A percentile compares a stretch with the other conserved stretches of the same genome.
Conservation (phyloP, 2,113 vertebrate species). For the Noctilio leporinus region DNA sequence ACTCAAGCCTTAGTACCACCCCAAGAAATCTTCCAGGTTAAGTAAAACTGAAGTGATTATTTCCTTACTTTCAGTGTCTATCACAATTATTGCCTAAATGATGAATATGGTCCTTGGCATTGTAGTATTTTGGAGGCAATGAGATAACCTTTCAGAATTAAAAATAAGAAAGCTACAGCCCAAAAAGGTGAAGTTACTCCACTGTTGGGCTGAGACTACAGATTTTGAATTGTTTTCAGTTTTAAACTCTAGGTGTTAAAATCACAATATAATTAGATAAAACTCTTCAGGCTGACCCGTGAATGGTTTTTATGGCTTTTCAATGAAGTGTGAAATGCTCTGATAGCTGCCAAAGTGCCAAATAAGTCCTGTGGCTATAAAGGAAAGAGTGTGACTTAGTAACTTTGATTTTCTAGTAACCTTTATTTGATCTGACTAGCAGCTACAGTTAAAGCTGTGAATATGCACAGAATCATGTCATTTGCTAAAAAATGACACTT, state of each 20-base stretch:
- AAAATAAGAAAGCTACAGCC: conserved; percentile 21
- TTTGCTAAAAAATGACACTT: too few species aligned
- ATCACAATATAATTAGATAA: not conserved
- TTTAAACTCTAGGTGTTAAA: conserved; percentile 24
- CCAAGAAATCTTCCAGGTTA: not conserved
- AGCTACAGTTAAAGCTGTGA: not conserved
- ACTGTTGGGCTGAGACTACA: not conserved
- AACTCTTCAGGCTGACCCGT: not conserved
- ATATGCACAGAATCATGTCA: not conserved
- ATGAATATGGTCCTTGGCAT: not conserved
- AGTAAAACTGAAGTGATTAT: not conserved
- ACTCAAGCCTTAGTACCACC: not conserved
- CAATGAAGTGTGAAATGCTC: conserved; percentile 12
- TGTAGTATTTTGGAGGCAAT: not conserved
- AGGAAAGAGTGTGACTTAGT: not conserved
- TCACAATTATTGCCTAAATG: not conserved
- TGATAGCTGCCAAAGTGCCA: not conserved
- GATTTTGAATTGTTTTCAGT: conserved; percentile 6
- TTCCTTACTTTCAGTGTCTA: not conserved
- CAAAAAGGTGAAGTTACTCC: not conserved
- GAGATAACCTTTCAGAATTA: not conserved
- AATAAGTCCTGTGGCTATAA: not conserved
- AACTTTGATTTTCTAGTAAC: conserved; percentile 7
- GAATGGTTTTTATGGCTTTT: conserved; percentile 33
- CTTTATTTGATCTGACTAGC: conserved; percentile 1